Base-by-base conservation (phyloP, 2,888 invertebrate genomes). In the Scaptomyza tumidula region DNA sequence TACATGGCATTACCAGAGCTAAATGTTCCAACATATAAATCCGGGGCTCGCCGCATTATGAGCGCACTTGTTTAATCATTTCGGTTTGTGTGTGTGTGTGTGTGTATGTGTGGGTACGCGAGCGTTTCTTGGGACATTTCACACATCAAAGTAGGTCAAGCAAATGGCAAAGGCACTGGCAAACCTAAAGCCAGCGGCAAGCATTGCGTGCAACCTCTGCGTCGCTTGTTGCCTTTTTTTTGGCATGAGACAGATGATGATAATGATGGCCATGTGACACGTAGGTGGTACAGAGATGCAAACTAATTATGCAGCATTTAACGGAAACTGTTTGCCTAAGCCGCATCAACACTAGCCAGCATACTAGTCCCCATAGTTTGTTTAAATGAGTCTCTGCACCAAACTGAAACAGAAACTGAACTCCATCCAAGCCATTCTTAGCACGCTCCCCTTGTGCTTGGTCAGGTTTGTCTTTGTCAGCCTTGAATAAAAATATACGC, bases 281-380 rank as follows among this genome's bases (percentile, higher is more conserved):
- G 60, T 60, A 56, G 66, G 41, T 60, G 61, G 44, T 57, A 69
- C 68, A 68, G 71, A 80, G 77, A 86, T 80, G 84, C 81, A 66
- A 83, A 81, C 83, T 83, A 84, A 83, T 83, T 83, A 83, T 83
- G 83, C 87, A 83, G 82, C 78, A 83, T 83, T 83, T 83, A 86
- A 81, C 81, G 87, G 83, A 83, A 84, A 76, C 85, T 83, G 87
- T 83, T 83, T 83, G 83, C 78, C 86, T 74, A 86, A 84, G 86
- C 85, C 76, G 48, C 59, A 74, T 63, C 52, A 24, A 59, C 75
- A 49, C 53, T 33, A 37, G 24, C 37, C 52, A 43, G 14, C 43
- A 39, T 35, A n/a, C n/a, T n/a, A 55, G 53, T 70, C 56, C 59
- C 63, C 46, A 60, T 62, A 41, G 16, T 41, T 50, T 19, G 19